Evolutionary conservation across 35 echinoderm and acorn worm species (phyloP), one percentile per base, ranked within the genome.

Genomic region (Eucidaris tribuloides): DNA sequence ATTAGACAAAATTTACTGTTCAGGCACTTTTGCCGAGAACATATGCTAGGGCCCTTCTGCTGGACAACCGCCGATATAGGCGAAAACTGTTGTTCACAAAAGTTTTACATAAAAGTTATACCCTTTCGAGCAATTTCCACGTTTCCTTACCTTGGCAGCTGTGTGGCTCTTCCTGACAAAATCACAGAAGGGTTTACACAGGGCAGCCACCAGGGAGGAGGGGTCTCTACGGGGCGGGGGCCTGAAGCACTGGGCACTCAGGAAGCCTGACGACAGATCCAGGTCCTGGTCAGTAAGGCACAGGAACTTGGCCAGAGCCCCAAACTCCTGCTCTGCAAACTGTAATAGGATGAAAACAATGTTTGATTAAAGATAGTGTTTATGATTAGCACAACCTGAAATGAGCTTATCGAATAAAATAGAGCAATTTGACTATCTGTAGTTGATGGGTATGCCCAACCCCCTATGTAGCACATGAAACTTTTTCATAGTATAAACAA

Each of bases 141-240:
- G 22, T 62, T 28, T 5, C 33, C 41, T 54, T 32, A 94, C 91
- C 91, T 89, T 88, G 1, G 86, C 55, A 27, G 62, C 81, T 58
- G 34, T 42, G 49, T 72, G 82, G 20, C 52, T 85, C 64, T 84
- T 89, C 81, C 80, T 82, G 27, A 82, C 74, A 80, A 91, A 87
- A 5, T 83, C 58, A 45, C 79, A 81, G 41, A 91, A 82, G 38
- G 91, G 83, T 37, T 87, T 83, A 66, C 93, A 96, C 79, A 89
- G 91, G 19, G 52, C 65, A 14, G 44, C 36, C 42, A 96, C 29
- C 3, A 96, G 37, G 0, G 71, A 55, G 15, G 78, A 46, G 2
- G 88, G 88, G 17, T 87, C 85, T 91, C 62, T 0, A 58, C 56
- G 32, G 84, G 66, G 24, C 84, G 78, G 7, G 86, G 49, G 78